A percentile compares a stretch with the other conserved stretches of the same genome.
Evolutionary conservation across 2,888 invertebrate genomes (phyloP).

Genomic region (Cheilosia variabilis): DNA sequence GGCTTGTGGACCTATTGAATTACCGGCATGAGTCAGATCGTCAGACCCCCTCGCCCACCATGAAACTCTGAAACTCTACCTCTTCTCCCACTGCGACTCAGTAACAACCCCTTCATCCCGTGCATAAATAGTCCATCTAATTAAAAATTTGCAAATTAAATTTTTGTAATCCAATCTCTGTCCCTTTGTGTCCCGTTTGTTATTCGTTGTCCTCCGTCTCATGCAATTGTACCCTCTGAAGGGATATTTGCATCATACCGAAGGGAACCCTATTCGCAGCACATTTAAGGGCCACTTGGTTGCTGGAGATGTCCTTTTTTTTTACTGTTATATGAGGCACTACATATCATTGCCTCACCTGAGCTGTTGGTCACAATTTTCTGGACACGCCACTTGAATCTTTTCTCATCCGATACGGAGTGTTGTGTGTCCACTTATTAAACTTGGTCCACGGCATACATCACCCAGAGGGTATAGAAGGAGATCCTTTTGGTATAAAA

Average conservation of each 20-base stretch:
- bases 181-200: constrained; percentile 14
- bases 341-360: constrained; percentile 31
- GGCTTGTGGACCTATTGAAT: too few species aligned
- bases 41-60: too few species aligned
- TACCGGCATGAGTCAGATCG: too few species aligned
- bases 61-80: too few species aligned
- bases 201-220: neutral
- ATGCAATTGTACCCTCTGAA: constrained; percentile 53
- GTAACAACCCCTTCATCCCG: neutral
- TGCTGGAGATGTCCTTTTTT: constrained; percentile 38
- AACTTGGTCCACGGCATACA: constrained; percentile 42
- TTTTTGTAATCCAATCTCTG: constrained; percentile 64
- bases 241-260: constrained; percentile 55
- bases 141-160: constrained; percentile 59
- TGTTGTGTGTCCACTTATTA: constrained; percentile 67
- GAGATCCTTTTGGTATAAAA: neutral
- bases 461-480: neutral
- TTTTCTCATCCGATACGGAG: constrained; percentile 25
- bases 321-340: constrained; percentile 6
- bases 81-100: neutral
- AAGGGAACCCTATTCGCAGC: constrained; percentile 20
- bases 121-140: constrained; percentile 38
- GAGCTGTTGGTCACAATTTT: constrained; percentile 45
- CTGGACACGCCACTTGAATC: constrained; percentile 57
- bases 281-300: constrained; percentile 29